Evolutionary conservation across 2,113 vertebrate species (phyloP).

Genomic region (Tetrax tetrax): DNA sequence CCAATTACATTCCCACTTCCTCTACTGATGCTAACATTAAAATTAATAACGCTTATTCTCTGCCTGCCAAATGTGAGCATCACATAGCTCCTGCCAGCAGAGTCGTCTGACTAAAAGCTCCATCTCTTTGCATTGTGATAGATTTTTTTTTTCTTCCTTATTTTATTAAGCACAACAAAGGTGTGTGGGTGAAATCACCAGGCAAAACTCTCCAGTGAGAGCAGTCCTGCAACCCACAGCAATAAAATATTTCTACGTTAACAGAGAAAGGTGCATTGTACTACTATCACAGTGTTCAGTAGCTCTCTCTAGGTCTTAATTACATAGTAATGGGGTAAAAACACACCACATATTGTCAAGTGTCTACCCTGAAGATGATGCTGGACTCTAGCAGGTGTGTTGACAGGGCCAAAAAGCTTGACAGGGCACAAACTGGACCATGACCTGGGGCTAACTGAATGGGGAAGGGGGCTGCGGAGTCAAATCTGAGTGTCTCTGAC

Average conservation of each 20-base stretch:
- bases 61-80: background rate
- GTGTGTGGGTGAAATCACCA: background rate
- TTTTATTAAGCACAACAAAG: background rate
- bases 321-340: background rate
- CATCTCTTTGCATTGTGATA: background rate
- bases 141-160: background rate
- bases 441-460: background rate
- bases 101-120: background rate
- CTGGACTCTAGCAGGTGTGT: background rate
- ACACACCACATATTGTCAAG: background rate
- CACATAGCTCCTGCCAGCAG: slow-evolving; percentile 1
- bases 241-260: background rate
- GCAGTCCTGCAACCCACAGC: background rate
- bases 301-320: background rate
- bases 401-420: background rate
- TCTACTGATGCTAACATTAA: slow-evolving; percentile 47
- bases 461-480: background rate
- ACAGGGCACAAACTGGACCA: background rate
- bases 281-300: background rate
- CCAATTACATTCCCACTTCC: slow-evolving; percentile 56
- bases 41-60: slow-evolving; percentile 11
- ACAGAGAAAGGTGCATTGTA: background rate
- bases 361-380: background rate
- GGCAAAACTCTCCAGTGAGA: background rate
- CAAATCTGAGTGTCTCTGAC: background rate